Evolutionary conservation across 1,140 invertebrate species (phyloP), one percentile per base, ranked within the genome.

Genomic region (Ptiloglossa arizonensis): DNA sequence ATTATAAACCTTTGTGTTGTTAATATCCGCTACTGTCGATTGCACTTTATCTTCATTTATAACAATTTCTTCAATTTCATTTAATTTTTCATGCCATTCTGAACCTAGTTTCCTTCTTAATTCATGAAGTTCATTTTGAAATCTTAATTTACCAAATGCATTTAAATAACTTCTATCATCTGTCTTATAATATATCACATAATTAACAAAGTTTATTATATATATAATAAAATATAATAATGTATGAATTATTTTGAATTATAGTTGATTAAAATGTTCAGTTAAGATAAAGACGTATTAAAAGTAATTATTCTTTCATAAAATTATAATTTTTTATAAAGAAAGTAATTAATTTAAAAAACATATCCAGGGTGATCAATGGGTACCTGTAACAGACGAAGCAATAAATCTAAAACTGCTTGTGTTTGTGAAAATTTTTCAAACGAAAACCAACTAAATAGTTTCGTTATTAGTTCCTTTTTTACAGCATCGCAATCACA

Each of bases 381-480:
- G 64, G 60, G 80, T 89, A 93, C 93, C 88, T 93, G 89, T 29
- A 90, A 71, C 41, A 93, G 59, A 48, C 62, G 74, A 15, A 87
- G 69, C 19, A 93, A 83, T 63, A 93, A 88, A 71, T 93, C 82
- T 35, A 93, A 79, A 71, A 90, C 92, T 81, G 91, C 89, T 60
- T 89, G 89, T 59, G 89, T 86, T 29, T 88, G 80, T 0, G 87
- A 81, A 19, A 79, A 46, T n/a, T 70, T 83, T 1, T 90, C 86
- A 74, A 88, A 91, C 1, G 88, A 79, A 81, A 93, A 93, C 93
- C 92, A 93, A 41, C 90, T 88, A 32, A 93, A 87, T n/a, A 93
- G 74, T 69, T 91, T 90, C 1, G 84, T 54, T 29, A 93, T 82
- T 50, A 93, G 86, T 69, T 93, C 89, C 38, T 90, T 92, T 78